These are phyloP conservation scores for Rhopalosiphum nymphaeae DNA, from an alignment of 2,888 invertebrate species.

Conservation along the genomic window DNA sequence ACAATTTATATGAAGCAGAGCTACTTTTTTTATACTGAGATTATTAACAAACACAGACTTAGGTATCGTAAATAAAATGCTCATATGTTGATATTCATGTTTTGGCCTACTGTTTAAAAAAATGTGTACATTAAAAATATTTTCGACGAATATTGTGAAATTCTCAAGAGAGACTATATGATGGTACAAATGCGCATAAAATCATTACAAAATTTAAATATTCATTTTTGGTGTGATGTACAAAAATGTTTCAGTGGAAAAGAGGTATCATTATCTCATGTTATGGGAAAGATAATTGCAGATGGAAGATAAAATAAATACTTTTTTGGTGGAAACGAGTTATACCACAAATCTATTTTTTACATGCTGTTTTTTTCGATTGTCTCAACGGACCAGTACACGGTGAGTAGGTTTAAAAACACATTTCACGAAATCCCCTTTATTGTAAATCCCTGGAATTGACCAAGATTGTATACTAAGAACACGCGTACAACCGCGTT, in stretches of 20 bases:
- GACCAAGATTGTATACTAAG: not conserved
- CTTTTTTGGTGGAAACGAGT: not conserved
- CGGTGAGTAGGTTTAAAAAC: constrained; percentile 11
- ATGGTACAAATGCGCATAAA: not conserved
- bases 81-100: not conserved
- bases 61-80: not conserved
- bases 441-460: not conserved
- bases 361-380: not conserved
- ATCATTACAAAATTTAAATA: not conserved
- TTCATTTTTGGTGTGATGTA: not conserved
- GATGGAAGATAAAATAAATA: not conserved
- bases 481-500: not conserved
- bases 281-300: not conserved
- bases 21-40: not conserved
- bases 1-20: not conserved
- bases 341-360: not conserved
- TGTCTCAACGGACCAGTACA: not conserved
- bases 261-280: not conserved
- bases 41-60: not conserved
- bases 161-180: not conserved
- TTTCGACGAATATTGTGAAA: not conserved
- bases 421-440: constrained; percentile 12
- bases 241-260: not conserved
- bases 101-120: not conserved
- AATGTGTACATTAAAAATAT: not conserved